Evolutionary conservation across 2,113 vertebrate genomes (phyloP).

Genomic region (Raja brachyura): DNA sequence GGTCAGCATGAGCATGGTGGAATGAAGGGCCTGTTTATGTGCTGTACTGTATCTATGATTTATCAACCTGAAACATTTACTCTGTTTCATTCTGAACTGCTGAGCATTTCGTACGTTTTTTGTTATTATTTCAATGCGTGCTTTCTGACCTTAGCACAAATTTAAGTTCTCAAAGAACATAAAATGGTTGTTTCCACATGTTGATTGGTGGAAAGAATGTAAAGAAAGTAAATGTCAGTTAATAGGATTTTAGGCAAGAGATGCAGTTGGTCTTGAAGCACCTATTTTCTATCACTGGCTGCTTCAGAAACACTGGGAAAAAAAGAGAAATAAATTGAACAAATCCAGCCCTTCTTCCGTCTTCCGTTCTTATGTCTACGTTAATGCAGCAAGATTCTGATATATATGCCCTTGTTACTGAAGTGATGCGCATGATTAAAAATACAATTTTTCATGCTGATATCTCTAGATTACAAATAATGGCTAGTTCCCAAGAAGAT

Average conservation of each 20-base stretch:
- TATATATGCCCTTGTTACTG: conserved; percentile 28
- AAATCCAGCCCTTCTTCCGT: neutral
- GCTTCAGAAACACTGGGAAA: neutral
- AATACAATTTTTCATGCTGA: conserved; percentile 26
- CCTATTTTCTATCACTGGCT: neutral
- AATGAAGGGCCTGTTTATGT: too few relatives aligned
- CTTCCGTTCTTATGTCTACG: neutral
- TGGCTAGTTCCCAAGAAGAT: neutral
- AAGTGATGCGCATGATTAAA: conserved; percentile 11
- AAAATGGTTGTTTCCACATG: too few relatives aligned
- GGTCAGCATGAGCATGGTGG: too few relatives aligned
- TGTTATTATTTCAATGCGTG: too few relatives aligned
- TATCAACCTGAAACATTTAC: too few relatives aligned
- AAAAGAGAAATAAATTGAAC: neutral
- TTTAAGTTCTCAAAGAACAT: too few relatives aligned
- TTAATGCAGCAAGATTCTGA: conserved; percentile 14
- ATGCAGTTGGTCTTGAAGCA: neutral
- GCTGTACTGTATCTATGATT: too few relatives aligned
- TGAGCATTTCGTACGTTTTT: too few relatives aligned
- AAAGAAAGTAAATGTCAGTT: neutral
- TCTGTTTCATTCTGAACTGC: too few relatives aligned
- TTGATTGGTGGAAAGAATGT: neutral
- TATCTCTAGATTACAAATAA: conserved; percentile 13
- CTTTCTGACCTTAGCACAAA: too few relatives aligned
- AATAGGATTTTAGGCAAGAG: neutral